Base-by-base conservation (phyloP, 2,113 vertebrate species). In the Muscicapa adusta region DNA sequence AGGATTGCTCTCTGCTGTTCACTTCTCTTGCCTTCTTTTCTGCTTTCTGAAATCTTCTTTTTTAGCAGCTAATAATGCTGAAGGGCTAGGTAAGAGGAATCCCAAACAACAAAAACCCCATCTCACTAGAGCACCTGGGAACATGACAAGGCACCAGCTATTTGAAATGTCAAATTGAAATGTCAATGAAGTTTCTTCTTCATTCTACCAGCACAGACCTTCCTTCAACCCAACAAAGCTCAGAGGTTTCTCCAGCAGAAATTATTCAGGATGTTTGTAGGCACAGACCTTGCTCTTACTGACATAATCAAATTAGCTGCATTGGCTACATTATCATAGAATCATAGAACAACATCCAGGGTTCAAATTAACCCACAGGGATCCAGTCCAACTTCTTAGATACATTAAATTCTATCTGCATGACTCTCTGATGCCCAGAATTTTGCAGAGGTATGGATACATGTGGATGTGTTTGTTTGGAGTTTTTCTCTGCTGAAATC, bases 341-440 rank as follows among this genome's bases (percentile, higher is more conserved):
- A 40, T 12, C n/a, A 18, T 6, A 34, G 25, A 54, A 26, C 5
- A 54, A 18, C 8, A 53, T 22, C 29, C n/a, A 47, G 29, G n/a
- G 11, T 34, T 31, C 20, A 60, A 31, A 45, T 19, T 10, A 18
- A 40, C 29, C 28, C 53, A 40, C 23, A 22, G 24, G 24, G 53
- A 61, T 6, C 0, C 0, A 54, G 25, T 26, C n/a, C 47, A 54
- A 4, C 29, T 47, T 48, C 57, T 48, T 28, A 47, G 14, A 40
- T 26, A 34, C 4, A 18, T 23, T 15, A 45, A 54, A 43, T 22
- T 8, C 7, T 7, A 0, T 34, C 67, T 76, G 8, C 0, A 0
- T 13, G 40, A 17, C 18, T 34, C 42, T 73, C 15, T 58, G 42
- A 54, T 14, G 13, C 16, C 34, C 48, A 63, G 51, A 78, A 47